Evolutionary conservation across 1,140 invertebrate species (phyloP).

Genomic region (Macrotrachela quadricornifera): DNA sequence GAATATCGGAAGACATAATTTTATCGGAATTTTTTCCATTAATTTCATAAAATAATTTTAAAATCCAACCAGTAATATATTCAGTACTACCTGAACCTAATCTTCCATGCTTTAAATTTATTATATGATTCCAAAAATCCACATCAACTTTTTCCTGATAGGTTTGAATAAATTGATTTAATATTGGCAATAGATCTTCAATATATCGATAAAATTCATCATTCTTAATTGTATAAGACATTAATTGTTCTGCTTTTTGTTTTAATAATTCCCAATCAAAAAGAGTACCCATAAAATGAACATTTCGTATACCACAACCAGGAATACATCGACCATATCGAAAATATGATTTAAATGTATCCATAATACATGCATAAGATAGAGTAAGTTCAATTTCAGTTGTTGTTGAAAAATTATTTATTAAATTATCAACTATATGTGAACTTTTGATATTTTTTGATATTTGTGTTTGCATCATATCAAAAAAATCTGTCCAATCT

Average conservation of each 20-base stretch:
- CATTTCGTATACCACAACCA: constrained; percentile 4
- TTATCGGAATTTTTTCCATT: not conserved
- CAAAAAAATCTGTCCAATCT: too few species aligned
- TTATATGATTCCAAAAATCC: constrained; percentile 2
- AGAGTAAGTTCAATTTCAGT: not conserved
- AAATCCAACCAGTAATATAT: constrained; percentile 3
- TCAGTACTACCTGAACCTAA: constrained; percentile 2
- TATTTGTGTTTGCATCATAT: too few species aligned
- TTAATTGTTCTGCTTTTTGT: not conserved
- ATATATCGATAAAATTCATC: too few species aligned
- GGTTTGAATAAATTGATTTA: not conserved
- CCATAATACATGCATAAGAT: not conserved
- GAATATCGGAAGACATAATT: not conserved
- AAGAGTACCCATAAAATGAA: not conserved
- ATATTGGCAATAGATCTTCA: not conserved
- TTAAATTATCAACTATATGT: not conserved
- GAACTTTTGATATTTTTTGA: too few species aligned
- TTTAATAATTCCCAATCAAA: not conserved
- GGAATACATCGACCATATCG: not conserved
- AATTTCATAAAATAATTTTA: not conserved
- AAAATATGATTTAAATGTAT: constrained; percentile 2
- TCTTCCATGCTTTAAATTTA: not conserved
- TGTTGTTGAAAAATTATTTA: constrained; percentile 5
- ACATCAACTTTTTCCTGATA: constrained; percentile 1
- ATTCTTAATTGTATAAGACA: too few species aligned